Base-by-base conservation (phyloP, 2,888 invertebrate genomes). In the Cheilosia urbana region DNA sequence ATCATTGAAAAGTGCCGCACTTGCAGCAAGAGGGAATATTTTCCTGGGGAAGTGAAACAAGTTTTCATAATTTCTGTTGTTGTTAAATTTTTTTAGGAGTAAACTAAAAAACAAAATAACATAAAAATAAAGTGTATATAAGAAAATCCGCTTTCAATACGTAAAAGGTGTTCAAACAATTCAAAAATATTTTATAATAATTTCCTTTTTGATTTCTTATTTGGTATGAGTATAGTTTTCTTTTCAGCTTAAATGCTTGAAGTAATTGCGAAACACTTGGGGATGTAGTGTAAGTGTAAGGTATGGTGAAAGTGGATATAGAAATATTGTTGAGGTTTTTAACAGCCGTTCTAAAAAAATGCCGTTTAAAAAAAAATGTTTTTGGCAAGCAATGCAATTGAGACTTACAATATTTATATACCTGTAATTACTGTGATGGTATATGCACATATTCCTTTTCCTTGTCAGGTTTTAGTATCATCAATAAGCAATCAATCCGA, bases 1-100 rank as follows among this genome's bases (percentile, higher is more conserved):
- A 88, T 83, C 87, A 83, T 76, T 82, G 80, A 65, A 63, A 85
- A 87, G 77, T 75, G 79, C 71, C 80, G 78, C 66, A 71, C 60
- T 66, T 49, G 19, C 68, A 66, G 40, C 51, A 69, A 80, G 76
- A 51, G 37, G 58, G 49, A 51, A 45, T 57, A 49, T 42, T 76
- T 79, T 82, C 69, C 57, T 21, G 40, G 40, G 40, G 40, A 81
- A 30, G 47, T 24, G 4, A 49, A 76, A 21, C n/a, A 15, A 53
- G n/a, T 37, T 71, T 53, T 40, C 76, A 19, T 5, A 55, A 51
- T 17, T 63, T 30, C n/a, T 51, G 51, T 6, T 58, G 51, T 60
- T 51, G 42, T 30, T 58, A 24, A 11, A 30, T 30, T 30, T 45
- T 24, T 47, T 34, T 42, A 24, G 19, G 42, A 34, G 11, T 11